These are phyloP conservation scores for Ochotona curzoniae DNA, from an alignment of 2,113 vertebrate genomes.

Conservation along the genomic window DNA sequence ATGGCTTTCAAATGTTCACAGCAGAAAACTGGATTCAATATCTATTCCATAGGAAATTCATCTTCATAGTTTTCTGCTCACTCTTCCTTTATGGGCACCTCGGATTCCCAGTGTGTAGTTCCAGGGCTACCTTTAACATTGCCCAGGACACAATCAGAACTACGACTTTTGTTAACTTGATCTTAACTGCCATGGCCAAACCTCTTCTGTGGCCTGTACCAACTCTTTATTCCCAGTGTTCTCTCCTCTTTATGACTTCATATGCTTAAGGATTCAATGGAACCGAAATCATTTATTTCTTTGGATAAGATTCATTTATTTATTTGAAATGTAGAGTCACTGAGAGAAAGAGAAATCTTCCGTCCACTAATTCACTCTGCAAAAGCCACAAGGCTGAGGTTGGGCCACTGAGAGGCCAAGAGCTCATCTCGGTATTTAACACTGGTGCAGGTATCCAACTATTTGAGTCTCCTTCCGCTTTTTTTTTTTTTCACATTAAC, in stretches of 20 bases:
- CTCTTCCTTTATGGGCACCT: not conserved
- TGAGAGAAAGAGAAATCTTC: too few species aligned
- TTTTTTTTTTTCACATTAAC: too few species aligned
- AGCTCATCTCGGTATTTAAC: too few species aligned
- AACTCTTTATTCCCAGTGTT: not conserved
- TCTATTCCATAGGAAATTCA: not conserved
- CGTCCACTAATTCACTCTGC: too few species aligned
- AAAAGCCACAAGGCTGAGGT: too few species aligned
- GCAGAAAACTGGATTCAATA: not conserved
- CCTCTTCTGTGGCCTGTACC: not conserved
- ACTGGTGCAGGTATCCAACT: too few species aligned
- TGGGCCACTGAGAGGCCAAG: too few species aligned
- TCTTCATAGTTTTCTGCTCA: not conserved
- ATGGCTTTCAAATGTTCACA: slow-evolving; percentile 51
- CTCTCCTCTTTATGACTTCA: not conserved
- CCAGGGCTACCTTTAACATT: not conserved
- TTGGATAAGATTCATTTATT: too few species aligned
- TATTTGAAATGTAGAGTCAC: too few species aligned
- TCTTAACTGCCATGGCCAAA: not conserved
- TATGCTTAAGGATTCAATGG: not conserved
- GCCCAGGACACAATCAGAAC: not conserved
- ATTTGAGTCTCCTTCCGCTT: too few species aligned
- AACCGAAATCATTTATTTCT: too few species aligned
- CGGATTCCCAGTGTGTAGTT: not conserved
- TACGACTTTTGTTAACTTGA: not conserved